phyloP scores from a whole-genome alignment of 2,888 invertebrate genomes.

The Zhuqinia jingwanae region DNA sequence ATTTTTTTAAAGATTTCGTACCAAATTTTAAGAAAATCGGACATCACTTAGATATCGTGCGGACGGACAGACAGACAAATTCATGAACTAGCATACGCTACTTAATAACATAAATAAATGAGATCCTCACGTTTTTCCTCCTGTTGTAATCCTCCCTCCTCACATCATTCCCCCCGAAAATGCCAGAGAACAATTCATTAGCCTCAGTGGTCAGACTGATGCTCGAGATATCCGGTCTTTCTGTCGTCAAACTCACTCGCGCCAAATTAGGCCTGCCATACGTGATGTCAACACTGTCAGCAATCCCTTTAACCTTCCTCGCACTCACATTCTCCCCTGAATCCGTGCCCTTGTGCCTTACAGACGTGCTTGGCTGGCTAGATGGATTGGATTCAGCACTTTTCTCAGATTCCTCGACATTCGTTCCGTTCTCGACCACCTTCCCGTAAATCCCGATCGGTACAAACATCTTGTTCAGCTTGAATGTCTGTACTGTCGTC shows the following conservation, averaged over 20 bases:
- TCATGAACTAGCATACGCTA: too few relatives aligned
- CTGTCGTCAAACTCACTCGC: constrained; percentile 67
- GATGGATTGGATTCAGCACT: background rate
- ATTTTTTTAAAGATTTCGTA: too few relatives aligned
- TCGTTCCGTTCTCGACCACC: constrained; percentile 68
- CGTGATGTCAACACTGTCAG: constrained; percentile 71
- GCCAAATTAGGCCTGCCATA: constrained; percentile 69
- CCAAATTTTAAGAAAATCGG: too few relatives aligned
- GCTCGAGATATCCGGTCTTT: constrained; percentile 60
- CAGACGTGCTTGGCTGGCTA: background rate
- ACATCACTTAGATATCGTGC: too few relatives aligned
- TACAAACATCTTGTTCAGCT: constrained; percentile 78
- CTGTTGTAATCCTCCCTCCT: background rate
- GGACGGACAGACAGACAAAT: too few relatives aligned
- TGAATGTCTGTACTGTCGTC: constrained; percentile 73
- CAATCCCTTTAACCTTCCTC: constrained; percentile 49
- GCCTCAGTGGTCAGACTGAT: constrained; percentile 73
- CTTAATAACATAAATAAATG: too few relatives aligned
- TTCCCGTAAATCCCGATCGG: constrained; percentile 77
- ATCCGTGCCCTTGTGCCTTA: constrained; percentile 67
- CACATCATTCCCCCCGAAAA: background rate
- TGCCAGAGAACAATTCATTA: background rate
- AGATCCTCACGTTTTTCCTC: too few relatives aligned
- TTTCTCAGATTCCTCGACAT: too few relatives aligned
- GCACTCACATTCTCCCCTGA: constrained; percentile 24